Percentiles rank a stretch among this genome's conserved stretches.
These are phyloP conservation scores for Parthenolecanium corni DNA, from an alignment of 2,888 invertebrate species.

Conservation along the genomic window DNA sequence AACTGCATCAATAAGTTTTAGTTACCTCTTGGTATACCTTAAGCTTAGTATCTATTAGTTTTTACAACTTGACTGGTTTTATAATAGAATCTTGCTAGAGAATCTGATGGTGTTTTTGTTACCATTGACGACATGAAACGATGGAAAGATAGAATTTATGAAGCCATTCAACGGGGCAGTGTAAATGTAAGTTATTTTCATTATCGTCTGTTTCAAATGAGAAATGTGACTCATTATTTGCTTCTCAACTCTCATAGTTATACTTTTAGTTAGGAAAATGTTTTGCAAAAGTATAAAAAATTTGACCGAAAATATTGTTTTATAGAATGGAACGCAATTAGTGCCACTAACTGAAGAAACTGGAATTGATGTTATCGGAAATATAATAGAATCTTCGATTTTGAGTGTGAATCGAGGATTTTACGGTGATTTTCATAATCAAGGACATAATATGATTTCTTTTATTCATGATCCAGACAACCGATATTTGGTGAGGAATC, in stretches of 20 bases:
- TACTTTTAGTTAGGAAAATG: too few relatives aligned
- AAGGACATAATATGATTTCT: conserved; percentile 66
- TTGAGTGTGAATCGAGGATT: conserved; percentile 55
- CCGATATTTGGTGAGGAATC: conserved; percentile 49
- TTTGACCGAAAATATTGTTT: too few relatives aligned
- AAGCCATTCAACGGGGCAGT: conserved; percentile 55
- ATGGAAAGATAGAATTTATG: conserved; percentile 61
- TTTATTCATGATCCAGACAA: conserved; percentile 71
- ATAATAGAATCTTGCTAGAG: conserved; percentile 53
- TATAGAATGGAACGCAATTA: conserved; percentile 14
- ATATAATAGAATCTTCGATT: conserved; percentile 62
- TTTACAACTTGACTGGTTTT: background rate
- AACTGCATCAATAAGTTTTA: background rate
- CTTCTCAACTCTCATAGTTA: too few relatives aligned
- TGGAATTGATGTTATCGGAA: conserved; percentile 68
- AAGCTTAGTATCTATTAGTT: background rate
- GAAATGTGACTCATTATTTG: background rate
- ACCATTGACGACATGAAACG: conserved; percentile 58
- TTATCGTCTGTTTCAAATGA: too few relatives aligned
- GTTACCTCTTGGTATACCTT: too few relatives aligned
- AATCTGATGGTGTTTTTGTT: conserved; percentile 51
- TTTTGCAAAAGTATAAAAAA: too few relatives aligned
- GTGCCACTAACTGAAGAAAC: conserved; percentile 50
- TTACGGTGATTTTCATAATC: conserved; percentile 72
- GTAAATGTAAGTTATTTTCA: conserved; percentile 21